These are phyloP conservation scores for Archivesica marissinica DNA, from an alignment of 1,140 invertebrate species.

Conservation along the genomic window DNA sequence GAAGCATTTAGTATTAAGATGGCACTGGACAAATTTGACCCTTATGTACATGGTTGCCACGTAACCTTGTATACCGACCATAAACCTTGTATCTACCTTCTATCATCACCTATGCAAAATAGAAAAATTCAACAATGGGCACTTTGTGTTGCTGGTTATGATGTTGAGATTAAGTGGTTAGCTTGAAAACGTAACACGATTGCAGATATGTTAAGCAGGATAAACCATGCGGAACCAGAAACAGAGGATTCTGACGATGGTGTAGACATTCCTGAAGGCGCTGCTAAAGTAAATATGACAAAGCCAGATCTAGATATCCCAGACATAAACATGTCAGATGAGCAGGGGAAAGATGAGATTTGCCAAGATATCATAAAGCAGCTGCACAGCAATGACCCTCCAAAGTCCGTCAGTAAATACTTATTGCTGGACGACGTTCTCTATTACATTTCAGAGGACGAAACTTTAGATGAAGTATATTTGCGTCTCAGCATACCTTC, in stretches of 20 bases:
- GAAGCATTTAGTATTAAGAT: constrained; percentile 71
- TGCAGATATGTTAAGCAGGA: constrained; percentile 57
- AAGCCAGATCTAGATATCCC: constrained; percentile 15
- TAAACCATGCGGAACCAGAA: not conserved
- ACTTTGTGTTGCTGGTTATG: constrained; percentile 53
- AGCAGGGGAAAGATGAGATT: constrained; percentile 47
- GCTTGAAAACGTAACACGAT: constrained; percentile 37
- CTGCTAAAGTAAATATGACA: constrained; percentile 28
- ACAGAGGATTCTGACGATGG: not conserved
- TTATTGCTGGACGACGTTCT: constrained; percentile 56
- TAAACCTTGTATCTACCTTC: constrained; percentile 64
- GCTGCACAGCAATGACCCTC: not conserved
- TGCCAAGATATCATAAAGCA: constrained; percentile 3
- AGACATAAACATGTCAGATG: constrained; percentile 28
- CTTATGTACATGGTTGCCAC: constrained; percentile 69
- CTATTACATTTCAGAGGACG: constrained; percentile 58
- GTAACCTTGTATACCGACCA: constrained; percentile 70
- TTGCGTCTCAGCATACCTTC: not conserved
- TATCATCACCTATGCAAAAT: constrained; percentile 61
- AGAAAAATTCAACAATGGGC: constrained; percentile 68
- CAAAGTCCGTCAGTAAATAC: not conserved
- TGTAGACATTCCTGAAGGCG: constrained; percentile 6
- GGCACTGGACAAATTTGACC: constrained; percentile 70
- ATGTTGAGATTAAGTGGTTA: constrained; percentile 56
- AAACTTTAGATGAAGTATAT: constrained; percentile 31